These are phyloP conservation scores for Podarcis muralis DNA, from an alignment of 2,113 vertebrate species.

Conservation along the genomic window DNA sequence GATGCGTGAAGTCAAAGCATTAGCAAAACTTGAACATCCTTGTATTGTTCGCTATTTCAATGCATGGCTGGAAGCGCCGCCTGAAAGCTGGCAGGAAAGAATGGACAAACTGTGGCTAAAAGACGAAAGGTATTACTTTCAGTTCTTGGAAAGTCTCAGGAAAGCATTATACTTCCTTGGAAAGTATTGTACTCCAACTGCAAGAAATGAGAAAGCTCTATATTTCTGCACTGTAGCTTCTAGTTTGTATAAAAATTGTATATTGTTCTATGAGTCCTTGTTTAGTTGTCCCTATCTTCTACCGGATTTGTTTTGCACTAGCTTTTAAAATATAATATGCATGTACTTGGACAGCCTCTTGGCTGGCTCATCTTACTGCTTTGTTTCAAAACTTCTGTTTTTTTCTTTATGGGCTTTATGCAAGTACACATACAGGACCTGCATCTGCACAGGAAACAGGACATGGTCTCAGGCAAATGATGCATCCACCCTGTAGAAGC, in stretches of 20 bases:
- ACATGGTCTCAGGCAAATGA: background rate
- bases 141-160: background rate
- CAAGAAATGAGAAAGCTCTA: background rate
- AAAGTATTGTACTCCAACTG: background rate
- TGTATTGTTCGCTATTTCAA: conserved; percentile 99
- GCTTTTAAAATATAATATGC: background rate
- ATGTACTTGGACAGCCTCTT: too few species aligned
- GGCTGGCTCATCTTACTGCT: background rate
- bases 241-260: background rate
- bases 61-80: conserved; percentile 96
- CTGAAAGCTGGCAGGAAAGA: conserved; percentile 95
- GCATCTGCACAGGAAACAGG: background rate
- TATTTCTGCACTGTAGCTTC: background rate
- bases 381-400: background rate
- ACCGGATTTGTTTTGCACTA: background rate
- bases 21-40: conserved; percentile 96
- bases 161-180: background rate
- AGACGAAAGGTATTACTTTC: conserved; percentile 84
- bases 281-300: background rate
- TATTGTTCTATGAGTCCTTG: background rate
- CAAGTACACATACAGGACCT: background rate
- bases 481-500: background rate
- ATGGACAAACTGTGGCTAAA: conserved; percentile 96
- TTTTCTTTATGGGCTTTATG: background rate
- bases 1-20: conserved; percentile 96